A percentile compares a stretch with the other conserved stretches of the same genome.
Conservation (phyloP, 2,888 invertebrate species). For the Panopea generosa region DNA sequence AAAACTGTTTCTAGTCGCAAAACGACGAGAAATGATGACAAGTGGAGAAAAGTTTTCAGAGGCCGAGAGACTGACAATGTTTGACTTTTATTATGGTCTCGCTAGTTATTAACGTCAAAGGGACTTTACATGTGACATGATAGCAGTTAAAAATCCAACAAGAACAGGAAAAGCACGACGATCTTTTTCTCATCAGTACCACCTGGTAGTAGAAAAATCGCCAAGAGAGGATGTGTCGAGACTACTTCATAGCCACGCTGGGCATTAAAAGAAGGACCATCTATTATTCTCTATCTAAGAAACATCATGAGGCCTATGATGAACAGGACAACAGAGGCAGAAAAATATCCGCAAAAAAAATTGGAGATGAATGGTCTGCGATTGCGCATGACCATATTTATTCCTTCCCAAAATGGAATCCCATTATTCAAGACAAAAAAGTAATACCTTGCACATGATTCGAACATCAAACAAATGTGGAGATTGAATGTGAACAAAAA, state of each 20-base stretch:
- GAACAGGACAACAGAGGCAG: slow-evolving; percentile 9
- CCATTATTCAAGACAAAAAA: slow-evolving; percentile 16
- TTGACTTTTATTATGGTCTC: slow-evolving; percentile 5
- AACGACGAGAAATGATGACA: background rate
- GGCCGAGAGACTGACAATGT: slow-evolving; percentile 6
- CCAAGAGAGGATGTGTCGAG: slow-evolving; percentile 7
- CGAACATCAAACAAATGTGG: slow-evolving; percentile 16
- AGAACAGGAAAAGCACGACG: slow-evolving; percentile 6
- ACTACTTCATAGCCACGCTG: slow-evolving; percentile 8
- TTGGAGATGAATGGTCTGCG: background rate
- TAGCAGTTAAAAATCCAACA: background rate
- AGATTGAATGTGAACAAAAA: slow-evolving; percentile 6
- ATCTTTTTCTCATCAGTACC: background rate
- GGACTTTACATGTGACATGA: slow-evolving; percentile 16
- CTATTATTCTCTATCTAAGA: slow-evolving; percentile 5
- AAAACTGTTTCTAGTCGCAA: background rate
- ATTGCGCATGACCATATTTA: slow-evolving; percentile 13
- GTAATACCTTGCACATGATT: slow-evolving; percentile 16
- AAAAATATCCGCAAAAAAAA: slow-evolving; percentile 14
- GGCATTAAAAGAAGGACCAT: slow-evolving; percentile 20
- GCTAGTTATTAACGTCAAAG: slow-evolving; percentile 12
- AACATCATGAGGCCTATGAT: slow-evolving; percentile 8
- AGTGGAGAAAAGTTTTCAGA: slow-evolving; percentile 6
- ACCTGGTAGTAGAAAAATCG: background rate
- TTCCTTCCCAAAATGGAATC: slow-evolving; percentile 25